Base-by-base conservation (phyloP, 2,113 vertebrate genomes). In the Rhadina sibilatrix region DNA sequence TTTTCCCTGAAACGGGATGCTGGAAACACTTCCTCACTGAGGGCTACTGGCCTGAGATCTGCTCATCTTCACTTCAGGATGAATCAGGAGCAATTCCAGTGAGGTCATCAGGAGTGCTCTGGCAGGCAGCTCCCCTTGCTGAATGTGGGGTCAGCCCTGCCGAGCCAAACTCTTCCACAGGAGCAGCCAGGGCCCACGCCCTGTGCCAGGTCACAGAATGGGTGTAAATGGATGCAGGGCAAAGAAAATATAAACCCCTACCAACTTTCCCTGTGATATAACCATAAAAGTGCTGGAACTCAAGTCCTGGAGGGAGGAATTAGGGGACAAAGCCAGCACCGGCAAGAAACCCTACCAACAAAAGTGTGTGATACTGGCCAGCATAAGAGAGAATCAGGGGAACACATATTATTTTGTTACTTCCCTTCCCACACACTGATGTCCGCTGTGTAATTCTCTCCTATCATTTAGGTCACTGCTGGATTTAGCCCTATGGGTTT, bases 401-500 rank as follows among this genome's bases (percentile, higher is more conserved):
- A 86, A 89, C 16, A 12, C 10, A 9, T 8, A 77, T 25, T 83
- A 76, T 76, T 83, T 89, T 92, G 46, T 37, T 82, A 70, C 50
- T 66, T 60, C 24, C 59, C 92, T 90, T 87, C 56, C 52, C 25
- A 65, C 20, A 66, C 4, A 3, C n/a, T 59, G 56, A 31, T 56
- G 72, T 68, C 44, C 1, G 0, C 64, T 5, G 5, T 75, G 49
- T 69, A 93, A 81, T 80, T 91, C 47, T 59, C 60, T 95, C 28
- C 52, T 83, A 15, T 56, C 60, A 69, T 81, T 75, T 87, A 94
- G 80, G 65, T 90, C 90, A 93, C 83, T 57, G 61, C 52, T 94
- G 80, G 61, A 89, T 95, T 94, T 93, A 93, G 90, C 87, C 46
- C 70, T 87, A 78, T 96, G 87, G 53, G 78, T 96, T 96, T 89